Conservation (phyloP, 2,797 vertebrate genomes). For the Prionace glauca region DNA sequence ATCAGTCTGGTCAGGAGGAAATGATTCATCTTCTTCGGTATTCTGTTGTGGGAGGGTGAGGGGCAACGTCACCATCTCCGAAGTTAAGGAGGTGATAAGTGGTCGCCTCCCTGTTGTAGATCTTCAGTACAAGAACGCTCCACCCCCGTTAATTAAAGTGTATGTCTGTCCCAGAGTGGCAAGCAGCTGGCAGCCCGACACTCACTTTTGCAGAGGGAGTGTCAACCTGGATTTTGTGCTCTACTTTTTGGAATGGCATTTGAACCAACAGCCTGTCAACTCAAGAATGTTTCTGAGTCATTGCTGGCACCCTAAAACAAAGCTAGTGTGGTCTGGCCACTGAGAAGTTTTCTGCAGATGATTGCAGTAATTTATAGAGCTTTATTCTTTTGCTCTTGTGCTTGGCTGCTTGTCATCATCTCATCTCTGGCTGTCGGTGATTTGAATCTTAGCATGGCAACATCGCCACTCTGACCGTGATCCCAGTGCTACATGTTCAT, state of each 20-base stretch:
- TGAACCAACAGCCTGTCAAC: background rate
- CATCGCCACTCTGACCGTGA: background rate
- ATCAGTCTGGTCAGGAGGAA: too few relatives aligned
- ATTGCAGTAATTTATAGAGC: conserved; percentile 9
- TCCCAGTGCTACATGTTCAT: background rate
- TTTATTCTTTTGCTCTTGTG: background rate
- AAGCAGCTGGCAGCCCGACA: background rate
- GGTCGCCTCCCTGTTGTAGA: too few relatives aligned
- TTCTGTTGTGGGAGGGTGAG: too few relatives aligned
- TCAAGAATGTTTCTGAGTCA: background rate
- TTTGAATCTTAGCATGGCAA: background rate
- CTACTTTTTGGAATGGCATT: background rate
- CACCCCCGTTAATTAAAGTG: too few relatives aligned
- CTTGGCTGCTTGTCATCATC: background rate
- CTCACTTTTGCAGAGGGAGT: background rate
- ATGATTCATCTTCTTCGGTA: too few relatives aligned
- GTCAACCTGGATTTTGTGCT: background rate
- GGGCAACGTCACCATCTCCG: too few relatives aligned
- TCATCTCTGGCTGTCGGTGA: background rate
- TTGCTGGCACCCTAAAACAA: background rate
- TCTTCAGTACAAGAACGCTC: too few relatives aligned
- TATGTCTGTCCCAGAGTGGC: too few relatives aligned
- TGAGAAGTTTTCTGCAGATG: background rate
- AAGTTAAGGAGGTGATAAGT: too few relatives aligned
- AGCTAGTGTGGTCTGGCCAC: background rate